A percentile compares a stretch with the other conserved stretches of the same genome.
Evolutionary conservation across 64 coral and sea anemone species (phyloP).

Genomic region (Anthopleura sola): DNA sequence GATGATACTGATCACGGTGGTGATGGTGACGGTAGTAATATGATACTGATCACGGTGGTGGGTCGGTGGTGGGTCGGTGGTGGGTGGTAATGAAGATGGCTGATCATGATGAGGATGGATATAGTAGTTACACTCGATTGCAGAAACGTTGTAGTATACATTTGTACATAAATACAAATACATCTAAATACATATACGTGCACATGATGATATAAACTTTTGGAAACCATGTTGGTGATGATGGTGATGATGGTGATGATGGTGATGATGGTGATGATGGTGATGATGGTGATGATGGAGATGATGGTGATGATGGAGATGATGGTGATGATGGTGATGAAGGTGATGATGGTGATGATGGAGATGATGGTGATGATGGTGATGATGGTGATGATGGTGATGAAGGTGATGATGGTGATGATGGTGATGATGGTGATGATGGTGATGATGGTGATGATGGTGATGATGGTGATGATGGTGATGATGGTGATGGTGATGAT

Average conservation of each 20-base stretch:
- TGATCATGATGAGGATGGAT: too few species aligned
- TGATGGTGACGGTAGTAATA: too few species aligned
- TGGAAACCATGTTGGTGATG: background rate
- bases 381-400: background rate
- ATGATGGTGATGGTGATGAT: background rate
- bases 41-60: too few species aligned
- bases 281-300: background rate
- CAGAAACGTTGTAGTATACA: too few species aligned
- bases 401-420: background rate
- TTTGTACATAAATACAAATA: too few species aligned
- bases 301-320: background rate
- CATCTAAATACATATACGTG: too few species aligned
- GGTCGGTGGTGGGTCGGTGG: too few species aligned
- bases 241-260: background rate
- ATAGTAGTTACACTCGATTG: too few species aligned
- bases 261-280: constrained; percentile 21
- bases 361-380: background rate
- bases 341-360: background rate
- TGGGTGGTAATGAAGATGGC: too few species aligned
- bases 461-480: background rate
- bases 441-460: background rate
- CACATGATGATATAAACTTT: too few species aligned
- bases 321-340: background rate
- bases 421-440: background rate
- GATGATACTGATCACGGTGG: too few species aligned